Base-by-base conservation (phyloP, 1,140 invertebrate species). In the Proctacanthus coquilletti region DNA sequence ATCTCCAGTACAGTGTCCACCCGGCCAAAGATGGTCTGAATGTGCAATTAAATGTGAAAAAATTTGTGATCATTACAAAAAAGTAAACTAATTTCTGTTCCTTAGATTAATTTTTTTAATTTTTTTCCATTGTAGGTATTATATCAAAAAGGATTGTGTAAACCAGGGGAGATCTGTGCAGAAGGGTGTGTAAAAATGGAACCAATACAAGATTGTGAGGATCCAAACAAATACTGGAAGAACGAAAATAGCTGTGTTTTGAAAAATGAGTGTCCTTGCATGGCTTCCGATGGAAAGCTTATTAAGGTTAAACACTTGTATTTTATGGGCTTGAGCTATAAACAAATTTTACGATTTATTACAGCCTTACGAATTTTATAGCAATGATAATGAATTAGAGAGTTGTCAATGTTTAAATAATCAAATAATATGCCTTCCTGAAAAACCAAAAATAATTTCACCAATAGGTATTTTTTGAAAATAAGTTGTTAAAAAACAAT, bases 221-320 rank as follows among this genome's bases (percentile, higher is more conserved):
- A 41, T 6, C 13, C 42, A 17, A 43, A 45, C 5, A 49, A 53
- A 41, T 56, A 71, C 17, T 82, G 79, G 75, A 61, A 74, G 9
- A 80, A 85, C 50, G 60, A 66, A 27, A 46, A 64, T 1, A 75
- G 70, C 1, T 88, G 84, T 47, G 78, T 86, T 5, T 53, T 69
- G 4, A 48, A 66, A 3, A 62, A 68, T 19, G 75, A 83, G 39
- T 86, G 83, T 48, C 73, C 73, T 4, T 86, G 82, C 48, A 59
- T 65, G 20, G 69, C 74, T 17, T 56, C 68, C 8, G 54, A 70
- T 17, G 76, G 76, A 21, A 56, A 65, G 38, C 56, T 70, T 5
- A 62, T 84, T 2, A 75, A 75, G 63, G 73, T 75, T 57, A 48
- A 18, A 4, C 15, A n/a, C n/a, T n/a, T n/a, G n/a, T n/a, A n/a